Evolutionary conservation across 2,797 vertebrate genomes (phyloP).

Genomic region (Enteromius radiatus): DNA sequence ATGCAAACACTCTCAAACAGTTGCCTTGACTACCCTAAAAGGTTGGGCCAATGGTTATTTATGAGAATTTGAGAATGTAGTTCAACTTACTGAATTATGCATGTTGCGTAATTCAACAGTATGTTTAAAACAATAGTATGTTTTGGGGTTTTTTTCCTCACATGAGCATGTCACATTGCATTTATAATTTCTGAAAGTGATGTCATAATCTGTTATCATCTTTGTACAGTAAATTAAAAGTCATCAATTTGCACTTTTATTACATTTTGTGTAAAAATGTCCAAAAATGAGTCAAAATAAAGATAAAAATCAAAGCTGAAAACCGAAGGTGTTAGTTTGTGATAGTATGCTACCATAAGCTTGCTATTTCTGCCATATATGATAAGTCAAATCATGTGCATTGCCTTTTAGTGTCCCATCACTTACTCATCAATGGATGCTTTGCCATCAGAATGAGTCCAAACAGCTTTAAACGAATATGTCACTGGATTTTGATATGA

Average conservation of each 20-base stretch:
- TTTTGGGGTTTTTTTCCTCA: too few species aligned
- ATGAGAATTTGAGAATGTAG: background rate
- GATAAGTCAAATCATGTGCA: background rate
- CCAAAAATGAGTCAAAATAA: background rate
- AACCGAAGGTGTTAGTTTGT: background rate
- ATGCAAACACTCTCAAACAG: background rate
- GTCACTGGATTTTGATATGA: background rate
- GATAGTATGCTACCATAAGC: background rate
- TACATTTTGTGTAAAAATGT: background rate
- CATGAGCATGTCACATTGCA: background rate
- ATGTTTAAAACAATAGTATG: background rate
- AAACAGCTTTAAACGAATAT: background rate
- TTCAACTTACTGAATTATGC: background rate
- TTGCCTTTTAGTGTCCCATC: background rate
- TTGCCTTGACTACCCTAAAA: background rate
- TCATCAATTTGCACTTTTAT: background rate
- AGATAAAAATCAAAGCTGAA: background rate
- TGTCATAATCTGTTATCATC: background rate
- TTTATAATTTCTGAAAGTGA: background rate
- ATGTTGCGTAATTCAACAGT: background rate
- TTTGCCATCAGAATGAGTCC: too few species aligned
- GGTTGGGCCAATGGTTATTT: background rate
- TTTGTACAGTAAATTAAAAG: background rate
- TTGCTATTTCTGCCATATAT: background rate
- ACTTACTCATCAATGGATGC: background rate